A percentile compares a stretch with the other conserved stretches of the same genome.
phyloP scores from a whole-genome alignment of 2,797 vertebrate species.

The Fringilla coelebs region DNA sequence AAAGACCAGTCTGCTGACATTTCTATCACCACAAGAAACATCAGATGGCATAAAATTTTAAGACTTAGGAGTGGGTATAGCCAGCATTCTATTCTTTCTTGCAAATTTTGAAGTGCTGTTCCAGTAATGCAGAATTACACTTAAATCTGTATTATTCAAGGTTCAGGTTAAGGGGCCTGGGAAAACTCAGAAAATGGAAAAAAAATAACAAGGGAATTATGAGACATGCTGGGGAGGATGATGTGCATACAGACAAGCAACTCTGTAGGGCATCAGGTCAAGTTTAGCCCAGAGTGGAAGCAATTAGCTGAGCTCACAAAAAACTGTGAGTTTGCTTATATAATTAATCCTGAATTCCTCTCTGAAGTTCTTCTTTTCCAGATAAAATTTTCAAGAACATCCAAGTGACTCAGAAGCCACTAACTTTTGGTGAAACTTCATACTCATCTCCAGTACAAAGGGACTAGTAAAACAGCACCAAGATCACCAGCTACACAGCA shows the following conservation, averaged over 20 bases:
- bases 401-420: background rate
- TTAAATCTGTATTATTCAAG: background rate
- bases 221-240: constrained; percentile 50
- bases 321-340: constrained; percentile 20
- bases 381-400: background rate
- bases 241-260: constrained; percentile 6
- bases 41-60: background rate
- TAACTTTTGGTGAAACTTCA: background rate
- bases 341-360: constrained; percentile 27
- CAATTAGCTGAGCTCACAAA: constrained; percentile 31
- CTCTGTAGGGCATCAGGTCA: constrained; percentile 51
- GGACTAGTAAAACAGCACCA: background rate
- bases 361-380: background rate
- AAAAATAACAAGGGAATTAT: constrained; percentile 51
- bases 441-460: background rate
- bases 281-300: constrained; percentile 33
- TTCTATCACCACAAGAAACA: constrained; percentile 8
- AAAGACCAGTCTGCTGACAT: background rate
- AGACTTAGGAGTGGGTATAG: background rate
- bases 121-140: background rate
- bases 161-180: constrained; percentile 53
- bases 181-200: constrained; percentile 42
- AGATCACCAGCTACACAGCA: background rate
- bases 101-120: background rate
- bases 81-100: background rate